phyloP scores from a whole-genome alignment of 2,113 vertebrate species.

The Anoplopoma fimbria region DNA sequence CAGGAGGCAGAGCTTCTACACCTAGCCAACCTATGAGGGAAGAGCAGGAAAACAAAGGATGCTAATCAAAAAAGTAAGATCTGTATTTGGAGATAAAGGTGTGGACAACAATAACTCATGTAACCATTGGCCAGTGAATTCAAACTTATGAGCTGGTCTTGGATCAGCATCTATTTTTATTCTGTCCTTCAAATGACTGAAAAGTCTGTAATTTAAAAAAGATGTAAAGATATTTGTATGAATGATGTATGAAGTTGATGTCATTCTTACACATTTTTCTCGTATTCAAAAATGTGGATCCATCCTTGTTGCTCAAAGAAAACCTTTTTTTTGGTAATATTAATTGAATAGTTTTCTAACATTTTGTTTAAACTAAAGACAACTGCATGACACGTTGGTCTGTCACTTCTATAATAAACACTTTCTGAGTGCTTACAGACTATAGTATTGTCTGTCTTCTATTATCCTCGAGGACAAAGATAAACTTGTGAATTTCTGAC shows the following conservation, averaged over 20 bases:
- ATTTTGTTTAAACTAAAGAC: neutral
- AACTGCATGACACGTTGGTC: neutral
- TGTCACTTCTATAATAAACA: neutral
- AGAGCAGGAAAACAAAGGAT: constrained; percentile 37
- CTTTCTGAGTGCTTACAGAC: neutral
- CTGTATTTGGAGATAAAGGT: constrained; percentile 62
- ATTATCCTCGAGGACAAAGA: constrained; percentile 68
- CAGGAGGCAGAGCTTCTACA: constrained; percentile 35
- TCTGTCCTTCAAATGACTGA: neutral
- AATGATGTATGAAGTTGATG: neutral
- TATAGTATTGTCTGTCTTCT: constrained; percentile 30
- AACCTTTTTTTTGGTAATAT: neutral
- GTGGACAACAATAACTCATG: constrained; percentile 41
- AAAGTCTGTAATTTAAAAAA: constrained; percentile 1
- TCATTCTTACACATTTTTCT: neutral
- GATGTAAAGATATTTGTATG: neutral
- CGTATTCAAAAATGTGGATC: neutral
- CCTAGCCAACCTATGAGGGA: constrained; percentile 20
- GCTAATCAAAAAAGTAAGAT: constrained; percentile 43
- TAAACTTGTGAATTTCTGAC: constrained; percentile 65
- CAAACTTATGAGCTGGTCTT: neutral
- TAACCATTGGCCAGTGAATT: constrained; percentile 5
- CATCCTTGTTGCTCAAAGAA: neutral
- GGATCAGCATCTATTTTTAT: constrained; percentile 46
- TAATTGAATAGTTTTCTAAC: neutral